Evolutionary conservation across 2,888 invertebrate genomes (phyloP).

Genomic region (Phortica okadai): DNA sequence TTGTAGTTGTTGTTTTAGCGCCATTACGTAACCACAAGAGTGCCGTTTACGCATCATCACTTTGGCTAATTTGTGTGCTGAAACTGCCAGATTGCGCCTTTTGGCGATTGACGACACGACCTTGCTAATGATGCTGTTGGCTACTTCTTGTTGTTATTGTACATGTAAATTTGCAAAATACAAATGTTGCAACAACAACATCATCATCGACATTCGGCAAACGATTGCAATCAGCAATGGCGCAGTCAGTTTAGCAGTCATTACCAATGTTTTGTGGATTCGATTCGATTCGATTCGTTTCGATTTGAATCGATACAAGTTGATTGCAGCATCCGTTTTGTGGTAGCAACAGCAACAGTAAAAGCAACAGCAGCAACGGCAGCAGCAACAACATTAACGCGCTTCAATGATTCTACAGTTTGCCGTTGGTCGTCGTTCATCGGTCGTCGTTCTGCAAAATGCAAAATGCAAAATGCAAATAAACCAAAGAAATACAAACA

Average conservation of each 20-base stretch:
- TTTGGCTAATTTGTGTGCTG: constrained; percentile 63
- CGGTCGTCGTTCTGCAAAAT: constrained; percentile 37
- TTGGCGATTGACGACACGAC: constrained; percentile 36
- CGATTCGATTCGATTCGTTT: constrained; percentile 38
- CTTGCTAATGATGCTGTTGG: constrained; percentile 54
- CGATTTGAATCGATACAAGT: constrained; percentile 25
- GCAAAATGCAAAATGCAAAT: constrained; percentile 44
- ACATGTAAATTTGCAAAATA: constrained; percentile 69
- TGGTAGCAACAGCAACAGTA: constrained; percentile 26
- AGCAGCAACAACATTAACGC: constrained; percentile 54
- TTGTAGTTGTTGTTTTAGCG: background rate
- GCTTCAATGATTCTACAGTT: constrained; percentile 57
- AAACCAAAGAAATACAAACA: constrained; percentile 18
- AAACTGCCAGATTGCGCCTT: constrained; percentile 47
- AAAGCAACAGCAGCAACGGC: no score
- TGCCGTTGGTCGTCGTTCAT: constrained; percentile 19
- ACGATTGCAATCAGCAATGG: constrained; percentile 63
- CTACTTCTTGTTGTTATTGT: constrained; percentile 48
- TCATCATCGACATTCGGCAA: constrained; percentile 38
- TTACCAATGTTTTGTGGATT: constrained; percentile 27
- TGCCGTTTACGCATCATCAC: constrained; percentile 66
- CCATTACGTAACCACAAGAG: constrained; percentile 22
- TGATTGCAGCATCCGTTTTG: constrained; percentile 57
- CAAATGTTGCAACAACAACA: constrained; percentile 47
- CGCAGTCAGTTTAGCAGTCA: constrained; percentile 58